phyloP scores from a whole-genome alignment of 1,140 invertebrate species.

The Triops longicaudatus region DNA sequence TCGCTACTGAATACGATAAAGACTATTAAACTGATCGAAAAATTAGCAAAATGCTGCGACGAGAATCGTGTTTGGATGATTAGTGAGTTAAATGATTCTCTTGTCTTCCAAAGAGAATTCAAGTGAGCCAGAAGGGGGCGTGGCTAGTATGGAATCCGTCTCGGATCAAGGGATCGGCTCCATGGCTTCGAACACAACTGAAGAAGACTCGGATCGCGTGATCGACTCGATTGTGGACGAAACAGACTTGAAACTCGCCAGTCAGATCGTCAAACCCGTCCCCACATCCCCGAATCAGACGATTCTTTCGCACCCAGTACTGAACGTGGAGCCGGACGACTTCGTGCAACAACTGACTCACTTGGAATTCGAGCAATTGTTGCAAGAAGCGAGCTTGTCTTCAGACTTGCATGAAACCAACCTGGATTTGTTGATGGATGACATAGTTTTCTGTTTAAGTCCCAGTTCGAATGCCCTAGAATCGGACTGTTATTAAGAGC shows the following conservation, averaged over 20 bases:
- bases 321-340: slow-evolving; percentile 1
- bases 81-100: too few species aligned
- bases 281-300: neutral
- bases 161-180: slow-evolving; percentile 43
- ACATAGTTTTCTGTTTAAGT: slow-evolving; percentile 18
- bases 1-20: too few species aligned
- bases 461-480: neutral
- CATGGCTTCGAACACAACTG: slow-evolving; percentile 35
- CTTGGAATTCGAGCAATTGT: slow-evolving; percentile 18
- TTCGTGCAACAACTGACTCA: slow-evolving; percentile 19
- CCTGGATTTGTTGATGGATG: slow-evolving; percentile 21
- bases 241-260: slow-evolving; percentile 50
- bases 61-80: too few species aligned
- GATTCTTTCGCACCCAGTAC: neutral
- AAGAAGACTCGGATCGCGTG: slow-evolving; percentile 34
- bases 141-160: neutral
- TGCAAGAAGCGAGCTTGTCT: slow-evolving; percentile 9
- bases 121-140: neutral
- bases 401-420: slow-evolving; percentile 24
- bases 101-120: neutral
- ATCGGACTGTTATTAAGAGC: neutral
- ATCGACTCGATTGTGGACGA: slow-evolving; percentile 48
- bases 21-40: too few species aligned
- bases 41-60: too few species aligned
- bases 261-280: slow-evolving; percentile 27